Evolutionary conservation across 2,113 vertebrate species (phyloP).

Genomic region (Scatophagus argus): DNA sequence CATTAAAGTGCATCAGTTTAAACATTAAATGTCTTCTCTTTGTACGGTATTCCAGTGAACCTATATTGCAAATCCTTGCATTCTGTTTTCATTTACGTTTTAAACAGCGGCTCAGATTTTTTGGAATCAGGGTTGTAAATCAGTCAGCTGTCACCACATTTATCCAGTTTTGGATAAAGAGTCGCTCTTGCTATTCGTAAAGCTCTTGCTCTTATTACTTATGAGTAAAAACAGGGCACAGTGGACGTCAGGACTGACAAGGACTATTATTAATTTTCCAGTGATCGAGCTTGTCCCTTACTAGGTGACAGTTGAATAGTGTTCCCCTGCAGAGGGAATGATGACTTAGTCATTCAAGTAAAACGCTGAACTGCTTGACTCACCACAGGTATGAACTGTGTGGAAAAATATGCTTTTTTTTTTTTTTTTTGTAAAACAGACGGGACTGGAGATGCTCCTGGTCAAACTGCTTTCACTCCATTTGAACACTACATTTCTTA

Average conservation of each 20-base stretch:
- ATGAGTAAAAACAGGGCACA: constrained; percentile 23
- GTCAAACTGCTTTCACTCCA: not conserved
- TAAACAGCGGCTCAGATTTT: no score
- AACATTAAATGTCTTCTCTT: no score
- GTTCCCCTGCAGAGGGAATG: constrained; percentile 41
- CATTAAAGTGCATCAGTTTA: no score
- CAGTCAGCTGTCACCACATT: constrained; percentile 2
- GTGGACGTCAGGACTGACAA: constrained; percentile 37
- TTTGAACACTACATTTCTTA: not conserved
- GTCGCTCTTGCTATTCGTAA: constrained; percentile 1
- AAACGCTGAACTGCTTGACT: constrained; percentile 44
- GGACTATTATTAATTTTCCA: constrained; percentile 66
- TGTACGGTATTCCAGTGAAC: no score
- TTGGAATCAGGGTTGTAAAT: no score
- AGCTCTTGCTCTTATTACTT: constrained; percentile 17
- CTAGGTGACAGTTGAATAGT: constrained; percentile 46
- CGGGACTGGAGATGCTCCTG: not conserved
- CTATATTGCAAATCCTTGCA: no score
- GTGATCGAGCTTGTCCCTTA: constrained; percentile 50
- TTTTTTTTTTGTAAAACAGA: not conserved
- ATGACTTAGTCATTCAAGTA: constrained; percentile 60
- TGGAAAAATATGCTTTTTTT: not conserved
- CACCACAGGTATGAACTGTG: constrained; percentile 31
- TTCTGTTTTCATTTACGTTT: no score
- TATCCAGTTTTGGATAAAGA: constrained; percentile 16